Evolutionary conservation across 2,797 vertebrate species (phyloP), one percentile per base, ranked within the genome.

Genomic region (Dryobates pubescens): DNA sequence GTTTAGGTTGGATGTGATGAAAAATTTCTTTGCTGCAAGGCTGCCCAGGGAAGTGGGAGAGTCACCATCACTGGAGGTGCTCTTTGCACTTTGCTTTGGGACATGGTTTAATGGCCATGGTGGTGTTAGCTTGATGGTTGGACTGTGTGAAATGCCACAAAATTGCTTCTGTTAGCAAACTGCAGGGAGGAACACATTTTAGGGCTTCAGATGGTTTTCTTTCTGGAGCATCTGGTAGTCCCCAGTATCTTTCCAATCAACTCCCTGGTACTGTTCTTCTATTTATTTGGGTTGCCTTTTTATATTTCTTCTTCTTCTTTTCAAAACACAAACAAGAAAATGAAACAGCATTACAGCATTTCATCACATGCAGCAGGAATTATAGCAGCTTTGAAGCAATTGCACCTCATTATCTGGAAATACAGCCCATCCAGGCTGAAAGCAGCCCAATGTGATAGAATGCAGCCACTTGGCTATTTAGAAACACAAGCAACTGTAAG

Each of bases 361-460:
- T 92, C 73, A 92, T 92, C 84, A 58, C 77, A 62, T 92, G 67
- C 58, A 91, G 61, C 36, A 91, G 70, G 80, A 82, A 91, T 93
- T 91, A 94, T 92, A 92, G 34, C 68, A 84, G 19, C 59, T 69
- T 91, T 86, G 78, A 83, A 92, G 88, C 94, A 90, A 97, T 92
- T 94, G 84, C 15, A 17, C 77, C 85, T 96, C 86, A 84, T 96
- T 96, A 94, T 79, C 69, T 95, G 75, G 82, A 91, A 96, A 93
- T 90, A 90, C 68, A 95, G 22, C 72, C 72, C 72, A 71, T 75
- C 29, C 53, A 79, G 86, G 58, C 76, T 86, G 68, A 86, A 96
- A 93, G 83, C 36, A 77, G 56, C 32, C 68, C 62, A 70, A 69
- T 58, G 92, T 92, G 83, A 90, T 63, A 86, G 64, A 96, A 89